Percentiles rank a stretch among this genome's conserved stretches.
These are phyloP conservation scores for Selene dorsalis DNA, from an alignment of 2,797 vertebrate genomes.

Conservation along the genomic window DNA sequence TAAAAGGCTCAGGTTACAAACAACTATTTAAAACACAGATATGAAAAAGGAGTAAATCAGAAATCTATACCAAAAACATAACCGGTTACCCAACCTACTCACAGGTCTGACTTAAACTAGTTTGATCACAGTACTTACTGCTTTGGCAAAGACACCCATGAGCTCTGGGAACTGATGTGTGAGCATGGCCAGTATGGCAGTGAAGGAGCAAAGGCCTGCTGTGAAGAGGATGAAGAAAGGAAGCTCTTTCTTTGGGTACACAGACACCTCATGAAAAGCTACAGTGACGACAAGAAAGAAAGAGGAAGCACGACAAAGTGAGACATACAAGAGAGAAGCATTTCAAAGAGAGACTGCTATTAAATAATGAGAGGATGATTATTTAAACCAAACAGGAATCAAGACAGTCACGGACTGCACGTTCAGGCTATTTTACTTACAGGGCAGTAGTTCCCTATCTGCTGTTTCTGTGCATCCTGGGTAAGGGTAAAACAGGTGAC, in stretches of 20 bases:
- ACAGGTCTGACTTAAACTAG: not conserved
- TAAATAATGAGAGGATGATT: not conserved
- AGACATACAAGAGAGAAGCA: not conserved
- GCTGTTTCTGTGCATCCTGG: conserved; percentile 98
- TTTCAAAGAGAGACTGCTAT: not conserved
- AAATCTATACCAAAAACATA: not conserved
- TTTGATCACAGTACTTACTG: conserved; percentile 86
- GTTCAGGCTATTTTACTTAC: conserved; percentile 76
- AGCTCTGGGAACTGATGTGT: conserved; percentile 99
- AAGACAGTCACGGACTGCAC: not conserved
- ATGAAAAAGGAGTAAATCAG: not conserved
- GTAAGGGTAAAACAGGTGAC: conserved; percentile 98
- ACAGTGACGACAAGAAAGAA: conserved; percentile 22
- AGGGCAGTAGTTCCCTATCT: conserved; percentile 96
- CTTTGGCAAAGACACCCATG: conserved; percentile 97
- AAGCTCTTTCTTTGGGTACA: conserved; percentile 99
- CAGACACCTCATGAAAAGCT: conserved; percentile 99
- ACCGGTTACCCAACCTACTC: not conserved
- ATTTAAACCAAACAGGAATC: not conserved
- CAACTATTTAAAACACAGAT: conserved; percentile 40
- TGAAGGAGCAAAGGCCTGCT: conserved; percentile 97
- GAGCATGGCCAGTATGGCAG: conserved; percentile 97
- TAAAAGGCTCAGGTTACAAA: conserved; percentile 42
- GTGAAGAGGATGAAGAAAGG: conserved; percentile 99
- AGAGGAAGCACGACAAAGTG: not conserved